phyloP scores from a whole-genome alignment of 2,797 vertebrate genomes.

The Carcharodon carcharias region DNA sequence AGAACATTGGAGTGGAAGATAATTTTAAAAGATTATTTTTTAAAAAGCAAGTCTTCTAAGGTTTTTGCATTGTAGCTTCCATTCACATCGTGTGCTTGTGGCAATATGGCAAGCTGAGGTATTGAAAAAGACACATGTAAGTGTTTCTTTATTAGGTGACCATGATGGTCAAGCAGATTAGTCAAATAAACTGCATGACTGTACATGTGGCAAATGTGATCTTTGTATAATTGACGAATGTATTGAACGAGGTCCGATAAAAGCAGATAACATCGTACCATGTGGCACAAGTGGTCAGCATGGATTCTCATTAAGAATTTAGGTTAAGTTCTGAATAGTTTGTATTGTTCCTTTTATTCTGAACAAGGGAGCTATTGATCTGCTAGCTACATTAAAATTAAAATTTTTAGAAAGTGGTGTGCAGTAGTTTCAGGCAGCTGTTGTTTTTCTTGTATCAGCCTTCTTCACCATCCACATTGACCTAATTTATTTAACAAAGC shows the following conservation, averaged over 20 bases:
- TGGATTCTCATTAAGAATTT: conserved; percentile 43
- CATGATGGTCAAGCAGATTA: not conserved
- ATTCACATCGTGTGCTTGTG: not conserved
- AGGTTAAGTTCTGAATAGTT: conserved; percentile 54
- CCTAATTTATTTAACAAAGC: conserved; percentile 54
- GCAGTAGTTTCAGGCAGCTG: conserved; percentile 63
- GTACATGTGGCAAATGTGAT: not conserved
- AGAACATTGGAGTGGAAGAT: not conserved
- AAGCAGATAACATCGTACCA: not conserved
- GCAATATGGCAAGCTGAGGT: not conserved
- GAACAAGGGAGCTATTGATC: conserved; percentile 79
- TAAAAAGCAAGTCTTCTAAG: not conserved
- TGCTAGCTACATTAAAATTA: conserved; percentile 60
- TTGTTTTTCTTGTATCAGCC: conserved; percentile 64
- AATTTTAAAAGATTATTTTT: not conserved
- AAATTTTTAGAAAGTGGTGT: conserved; percentile 65
- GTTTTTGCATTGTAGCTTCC: not conserved
- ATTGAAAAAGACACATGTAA: not conserved
- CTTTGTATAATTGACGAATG: not conserved
- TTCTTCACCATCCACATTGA: conserved; percentile 62
- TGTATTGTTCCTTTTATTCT: conserved; percentile 66
- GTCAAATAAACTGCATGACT: not conserved
- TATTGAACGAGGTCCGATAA: not conserved
- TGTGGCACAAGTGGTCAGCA: not conserved
- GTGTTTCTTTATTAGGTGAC: not conserved